A percentile compares a stretch with the other conserved stretches of the same genome.
phyloP scores from a whole-genome alignment of 2,888 invertebrate species.

The Xestia c-nigrum region DNA sequence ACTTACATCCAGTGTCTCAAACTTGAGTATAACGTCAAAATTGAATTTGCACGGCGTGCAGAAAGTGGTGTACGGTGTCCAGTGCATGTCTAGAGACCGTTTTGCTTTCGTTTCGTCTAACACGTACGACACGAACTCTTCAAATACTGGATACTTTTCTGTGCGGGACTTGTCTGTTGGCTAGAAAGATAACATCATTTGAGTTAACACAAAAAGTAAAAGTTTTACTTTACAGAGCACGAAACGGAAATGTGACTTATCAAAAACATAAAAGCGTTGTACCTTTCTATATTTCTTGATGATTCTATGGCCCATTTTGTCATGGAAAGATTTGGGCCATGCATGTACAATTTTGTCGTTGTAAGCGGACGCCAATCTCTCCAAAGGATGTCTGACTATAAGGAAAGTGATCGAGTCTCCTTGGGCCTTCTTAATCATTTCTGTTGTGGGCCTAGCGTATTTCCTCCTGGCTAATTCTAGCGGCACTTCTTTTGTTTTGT shows the following conservation, averaged over 20 bases:
- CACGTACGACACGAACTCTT: conserved; percentile 95
- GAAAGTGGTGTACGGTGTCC: conserved; percentile 95
- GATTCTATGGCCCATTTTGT: conserved; percentile 94
- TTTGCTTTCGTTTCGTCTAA: conserved; percentile 92
- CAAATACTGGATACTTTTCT: conserved; percentile 94
- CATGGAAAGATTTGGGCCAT: conserved; percentile 95
- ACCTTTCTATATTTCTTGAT: conserved; percentile 94
- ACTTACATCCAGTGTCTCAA: conserved; percentile 94
- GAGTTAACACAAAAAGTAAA: conserved; percentile 2
- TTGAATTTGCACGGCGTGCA: conserved; percentile 96
- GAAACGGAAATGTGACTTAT: background rate
- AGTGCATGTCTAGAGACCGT: conserved; percentile 95
- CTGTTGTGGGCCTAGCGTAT: conserved; percentile 94
- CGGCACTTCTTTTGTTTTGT: conserved; percentile 94
- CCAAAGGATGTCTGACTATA: conserved; percentile 95
- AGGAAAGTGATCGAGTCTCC: conserved; percentile 95
- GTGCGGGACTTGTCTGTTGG: conserved; percentile 66
- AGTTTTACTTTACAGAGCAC: background rate
- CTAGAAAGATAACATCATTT: conserved; percentile 57
- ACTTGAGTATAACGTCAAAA: conserved; percentile 95
- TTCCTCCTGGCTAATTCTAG: conserved; percentile 94
- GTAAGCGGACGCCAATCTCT: conserved; percentile 94
- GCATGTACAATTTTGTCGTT: conserved; percentile 96
- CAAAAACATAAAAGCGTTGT: conserved; percentile 45
- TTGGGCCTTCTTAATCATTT: conserved; percentile 93